phyloP scores from a whole-genome alignment of 2,888 invertebrate species.

The Bellardia pandia region DNA sequence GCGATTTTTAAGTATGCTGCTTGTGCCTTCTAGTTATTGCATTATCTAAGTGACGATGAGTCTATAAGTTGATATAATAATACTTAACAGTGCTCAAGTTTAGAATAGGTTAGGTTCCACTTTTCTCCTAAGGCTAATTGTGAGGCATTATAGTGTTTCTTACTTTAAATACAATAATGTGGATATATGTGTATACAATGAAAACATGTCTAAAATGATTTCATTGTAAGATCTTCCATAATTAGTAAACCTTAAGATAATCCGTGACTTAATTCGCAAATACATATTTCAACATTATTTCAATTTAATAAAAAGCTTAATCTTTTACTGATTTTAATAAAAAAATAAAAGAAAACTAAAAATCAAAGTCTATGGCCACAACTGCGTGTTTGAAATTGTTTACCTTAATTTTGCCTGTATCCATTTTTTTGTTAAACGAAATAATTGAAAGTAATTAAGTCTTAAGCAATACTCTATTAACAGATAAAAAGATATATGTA shows the following conservation, averaged over 20 bases:
- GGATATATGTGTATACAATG: too few relatives aligned
- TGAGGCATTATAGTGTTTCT: too few relatives aligned
- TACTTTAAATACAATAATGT: too few relatives aligned
- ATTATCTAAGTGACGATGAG: too few relatives aligned
- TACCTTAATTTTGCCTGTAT: background rate
- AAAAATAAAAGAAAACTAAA: background rate
- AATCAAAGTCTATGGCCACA: background rate
- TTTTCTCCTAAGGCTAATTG: too few relatives aligned
- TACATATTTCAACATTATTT: background rate
- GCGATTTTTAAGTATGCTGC: too few relatives aligned
- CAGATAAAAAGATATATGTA: slow-evolving; percentile 1
- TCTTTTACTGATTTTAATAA: slow-evolving; percentile 20
- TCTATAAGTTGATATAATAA: too few relatives aligned
- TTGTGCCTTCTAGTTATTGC: too few relatives aligned
- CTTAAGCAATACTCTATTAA: slow-evolving; percentile 48
- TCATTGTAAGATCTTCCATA: background rate
- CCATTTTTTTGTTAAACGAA: slow-evolving; percentile 5
- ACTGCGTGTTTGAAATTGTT: slow-evolving; percentile 44
- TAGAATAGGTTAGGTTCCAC: too few relatives aligned
- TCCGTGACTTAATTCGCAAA: background rate
- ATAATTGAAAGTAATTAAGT: slow-evolving; percentile 63
- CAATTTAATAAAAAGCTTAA: background rate
- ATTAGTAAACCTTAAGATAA: background rate
- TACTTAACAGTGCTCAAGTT: too few relatives aligned
- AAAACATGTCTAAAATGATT: too few relatives aligned